These are phyloP conservation scores for Pararge aegeria DNA, from an alignment of 1,140 invertebrate species.

Conservation along the genomic window DNA sequence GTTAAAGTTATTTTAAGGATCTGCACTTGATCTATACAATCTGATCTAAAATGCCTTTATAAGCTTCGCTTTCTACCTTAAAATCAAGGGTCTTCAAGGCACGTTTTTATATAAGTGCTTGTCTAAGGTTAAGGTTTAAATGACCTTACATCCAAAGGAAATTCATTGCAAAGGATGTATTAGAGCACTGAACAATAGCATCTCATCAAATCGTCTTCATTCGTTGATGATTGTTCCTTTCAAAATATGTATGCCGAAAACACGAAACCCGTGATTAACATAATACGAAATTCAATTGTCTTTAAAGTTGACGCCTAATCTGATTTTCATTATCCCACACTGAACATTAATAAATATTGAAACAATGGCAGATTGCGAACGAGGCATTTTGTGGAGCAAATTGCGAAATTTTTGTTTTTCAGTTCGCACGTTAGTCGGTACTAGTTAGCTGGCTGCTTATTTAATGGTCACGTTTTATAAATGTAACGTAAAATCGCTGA, in stretches of 20 bases:
- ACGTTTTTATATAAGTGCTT: too few relatives aligned
- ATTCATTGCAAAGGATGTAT: too few relatives aligned
- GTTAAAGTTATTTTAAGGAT: too few relatives aligned
- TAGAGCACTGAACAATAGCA: neutral
- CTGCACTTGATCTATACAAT: too few relatives aligned
- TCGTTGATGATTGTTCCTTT: constrained; percentile 12
- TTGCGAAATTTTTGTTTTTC: constrained; percentile 24
- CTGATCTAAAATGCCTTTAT: too few relatives aligned
- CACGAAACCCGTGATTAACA: constrained; percentile 12
- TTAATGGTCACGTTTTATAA: neutral
- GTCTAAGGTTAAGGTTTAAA: too few relatives aligned
- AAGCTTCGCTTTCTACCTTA: too few relatives aligned
- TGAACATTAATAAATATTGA: constrained; percentile 13
- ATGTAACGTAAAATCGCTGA: neutral
- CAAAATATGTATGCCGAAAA: constrained; percentile 3
- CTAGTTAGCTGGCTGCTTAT: neutral
- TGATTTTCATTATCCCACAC: constrained; percentile 29
- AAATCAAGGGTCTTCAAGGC: too few relatives aligned
- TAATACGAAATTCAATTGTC: constrained; percentile 18
- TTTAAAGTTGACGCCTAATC: constrained; percentile 13
- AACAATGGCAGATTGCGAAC: constrained; percentile 29
- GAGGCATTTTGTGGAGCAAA: constrained; percentile 21
- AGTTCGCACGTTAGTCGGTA: constrained; percentile 3
- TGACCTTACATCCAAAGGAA: too few relatives aligned
- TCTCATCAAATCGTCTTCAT: neutral